Evolutionary conservation across 1,140 invertebrate species (phyloP).

Genomic region (Penaeus chinensis): DNA sequence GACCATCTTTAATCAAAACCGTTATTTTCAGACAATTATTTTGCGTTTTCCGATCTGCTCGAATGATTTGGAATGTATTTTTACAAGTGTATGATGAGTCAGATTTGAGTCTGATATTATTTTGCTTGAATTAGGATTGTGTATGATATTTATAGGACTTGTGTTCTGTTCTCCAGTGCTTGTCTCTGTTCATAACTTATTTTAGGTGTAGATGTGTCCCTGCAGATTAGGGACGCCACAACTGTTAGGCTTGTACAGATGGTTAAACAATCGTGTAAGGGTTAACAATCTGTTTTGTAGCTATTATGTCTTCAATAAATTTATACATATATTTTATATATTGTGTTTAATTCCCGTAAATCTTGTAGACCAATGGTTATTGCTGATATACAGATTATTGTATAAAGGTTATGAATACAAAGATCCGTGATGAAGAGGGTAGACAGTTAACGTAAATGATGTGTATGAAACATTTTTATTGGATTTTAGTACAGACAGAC

Average conservation of each 20-base stretch:
- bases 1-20: conserved; percentile 1
- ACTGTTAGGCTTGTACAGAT: conserved; percentile 52
- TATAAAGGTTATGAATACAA: neutral
- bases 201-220: conserved; percentile 45
- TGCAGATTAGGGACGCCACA: conserved; percentile 6
- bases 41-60: conserved; percentile 41
- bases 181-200: conserved; percentile 58
- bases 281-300: conserved; percentile 60
- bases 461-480: no score
- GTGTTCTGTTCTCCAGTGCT: conserved; percentile 46
- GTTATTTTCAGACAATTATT: conserved; percentile 29
- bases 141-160: conserved; percentile 50
- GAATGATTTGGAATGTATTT: conserved; percentile 34
- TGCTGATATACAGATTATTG: neutral
- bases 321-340: conserved; percentile 57
- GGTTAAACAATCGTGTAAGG: conserved; percentile 54
- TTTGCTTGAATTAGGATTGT: conserved; percentile 56
- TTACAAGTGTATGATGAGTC: conserved; percentile 38
- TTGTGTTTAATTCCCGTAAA: neutral
- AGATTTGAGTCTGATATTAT: conserved; percentile 53
- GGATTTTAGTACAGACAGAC: no score
- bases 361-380: neutral
- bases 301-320: conserved; percentile 62
- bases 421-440: no score
- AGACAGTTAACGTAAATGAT: no score